phyloP scores from a whole-genome alignment of 2,113 vertebrate species.

The Gasterosteus nipponicus region DNA sequence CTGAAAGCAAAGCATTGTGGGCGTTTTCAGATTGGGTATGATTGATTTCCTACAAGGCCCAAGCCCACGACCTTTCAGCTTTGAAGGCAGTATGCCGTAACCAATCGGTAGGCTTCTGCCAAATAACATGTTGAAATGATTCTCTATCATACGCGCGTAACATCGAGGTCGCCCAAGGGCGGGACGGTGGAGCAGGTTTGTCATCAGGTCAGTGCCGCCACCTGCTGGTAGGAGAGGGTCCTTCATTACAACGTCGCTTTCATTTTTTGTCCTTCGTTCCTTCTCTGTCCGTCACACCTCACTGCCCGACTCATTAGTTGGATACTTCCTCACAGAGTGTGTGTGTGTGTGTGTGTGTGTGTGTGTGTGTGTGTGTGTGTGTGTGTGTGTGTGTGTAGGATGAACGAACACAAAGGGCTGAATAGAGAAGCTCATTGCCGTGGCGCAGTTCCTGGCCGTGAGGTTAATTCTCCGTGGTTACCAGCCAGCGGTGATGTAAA shows the following conservation, averaged over 20 bases:
- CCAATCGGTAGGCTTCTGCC: neutral
- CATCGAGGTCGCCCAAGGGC: neutral
- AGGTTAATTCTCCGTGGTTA: constrained; percentile 64
- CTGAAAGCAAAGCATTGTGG: neutral
- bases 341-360: neutral
- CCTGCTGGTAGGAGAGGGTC: constrained; percentile 50
- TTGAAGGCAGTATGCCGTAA: neutral
- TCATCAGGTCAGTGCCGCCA: constrained; percentile 52
- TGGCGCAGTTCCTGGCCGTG: constrained; percentile 47
- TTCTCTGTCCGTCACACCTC: neutral
- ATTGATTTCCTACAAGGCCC: neutral
- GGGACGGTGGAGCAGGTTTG: neutral
- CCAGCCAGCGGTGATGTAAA: constrained; percentile 61
- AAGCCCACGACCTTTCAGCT: neutral
- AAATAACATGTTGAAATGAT: constrained; percentile 17
- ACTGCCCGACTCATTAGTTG: constrained; percentile 2
- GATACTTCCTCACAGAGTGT: constrained; percentile 10
- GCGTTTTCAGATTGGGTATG: neutral
- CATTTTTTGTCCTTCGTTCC: neutral
- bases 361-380: constrained; percentile 11
- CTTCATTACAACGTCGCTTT: neutral
- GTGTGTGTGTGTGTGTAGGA: constrained; percentile 20
- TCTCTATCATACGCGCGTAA: constrained; percentile 1
- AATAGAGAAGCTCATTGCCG: constrained; percentile 49
- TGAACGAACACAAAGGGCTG: constrained; percentile 62